Evolutionary conservation across 2,888 invertebrate species (phyloP), one percentile per base, ranked within the genome.

Genomic region (Lamellibrachia satsuma): DNA sequence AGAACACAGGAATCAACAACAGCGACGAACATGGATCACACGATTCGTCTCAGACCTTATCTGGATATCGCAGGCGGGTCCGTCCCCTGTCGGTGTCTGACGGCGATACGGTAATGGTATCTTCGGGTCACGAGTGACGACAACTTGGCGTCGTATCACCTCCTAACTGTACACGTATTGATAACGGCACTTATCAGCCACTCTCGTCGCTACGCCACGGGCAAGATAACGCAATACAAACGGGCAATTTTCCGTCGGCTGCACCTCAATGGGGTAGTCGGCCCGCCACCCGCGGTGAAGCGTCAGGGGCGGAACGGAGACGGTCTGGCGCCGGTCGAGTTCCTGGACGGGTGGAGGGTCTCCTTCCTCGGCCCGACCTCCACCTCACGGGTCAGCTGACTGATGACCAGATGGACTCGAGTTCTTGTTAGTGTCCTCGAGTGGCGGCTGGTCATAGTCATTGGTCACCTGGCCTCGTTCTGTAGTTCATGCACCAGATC

Each of bases 181-280:
- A 75, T 75, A 75, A 75, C 75, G 75, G 75, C 75, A 22, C 22
- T 75, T 75, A 75, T 75, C 75, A 22, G 75, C n/a, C 22, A 3
- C 75, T 75, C 22, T 75, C n/a, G 75, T 75, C 75, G n/a, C 22
- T 22, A n/a, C 75, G 75, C 75, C 75, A 75, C 75, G 75, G 75
- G 75, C 75, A n/a, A 75, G 75, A 75, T 22, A 75, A 3, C 75
- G 22, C 75, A 11, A 6, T 3, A 75, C 75, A 75, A 75, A 75
- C 75, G 75, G 75, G 75, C 75, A 75, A 75, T 75, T 75, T 75
- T 75, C 75, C 75, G 22, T 75, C 75, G 75, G n/a, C 75, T 75
- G 75, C 75, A 75, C 75, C 75, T 75, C 22, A 75, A 75, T 75
- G 22, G 75, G 75, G 75, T 22, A 75, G 75, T 6, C 75, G n/a